phyloP scores from a whole-genome alignment of 2,888 invertebrate species.

The Hydrotaea cyrtoneurina region DNA sequence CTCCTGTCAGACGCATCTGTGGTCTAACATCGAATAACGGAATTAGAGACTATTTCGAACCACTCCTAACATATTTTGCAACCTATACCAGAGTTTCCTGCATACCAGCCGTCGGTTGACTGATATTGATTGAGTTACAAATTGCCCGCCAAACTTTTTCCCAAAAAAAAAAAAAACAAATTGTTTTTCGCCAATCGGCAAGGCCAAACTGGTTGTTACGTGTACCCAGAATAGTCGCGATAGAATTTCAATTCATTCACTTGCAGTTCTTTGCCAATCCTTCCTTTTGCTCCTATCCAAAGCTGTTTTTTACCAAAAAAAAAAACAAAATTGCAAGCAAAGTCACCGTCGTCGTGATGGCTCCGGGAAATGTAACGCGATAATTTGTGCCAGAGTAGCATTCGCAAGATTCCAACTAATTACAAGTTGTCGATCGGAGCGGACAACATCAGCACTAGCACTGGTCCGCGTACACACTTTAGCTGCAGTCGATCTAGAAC shows the following conservation, averaged over 20 bases:
- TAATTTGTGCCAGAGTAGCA: conserved; percentile 48
- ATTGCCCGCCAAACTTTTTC: background rate
- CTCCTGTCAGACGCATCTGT: too few species aligned
- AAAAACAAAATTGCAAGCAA: background rate
- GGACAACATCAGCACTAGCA: background rate
- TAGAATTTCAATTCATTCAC: background rate
- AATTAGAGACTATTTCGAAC: too few species aligned
- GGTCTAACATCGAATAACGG: too few species aligned
- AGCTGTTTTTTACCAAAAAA: background rate
- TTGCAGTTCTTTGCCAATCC: conserved; percentile 13
- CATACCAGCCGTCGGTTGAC: too few species aligned
- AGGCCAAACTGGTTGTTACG: conserved; percentile 45
- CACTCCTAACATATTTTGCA: too few species aligned
- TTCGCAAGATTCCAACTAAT: conserved; percentile 37
- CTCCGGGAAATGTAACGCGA: conserved; percentile 53
- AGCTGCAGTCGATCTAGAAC: background rate
- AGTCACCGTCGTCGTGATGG: conserved; percentile 51
- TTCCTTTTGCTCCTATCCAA: background rate
- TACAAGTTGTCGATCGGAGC: background rate
- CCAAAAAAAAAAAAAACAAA: too few species aligned
- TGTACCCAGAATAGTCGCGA: background rate
- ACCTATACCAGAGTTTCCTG: too few species aligned
- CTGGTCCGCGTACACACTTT: background rate
- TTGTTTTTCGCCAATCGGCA: conserved; percentile 33
- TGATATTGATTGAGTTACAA: too few species aligned